Conservation (phyloP, 2,113 vertebrate genomes). For the Reinhardtius hippoglossoides region DNA sequence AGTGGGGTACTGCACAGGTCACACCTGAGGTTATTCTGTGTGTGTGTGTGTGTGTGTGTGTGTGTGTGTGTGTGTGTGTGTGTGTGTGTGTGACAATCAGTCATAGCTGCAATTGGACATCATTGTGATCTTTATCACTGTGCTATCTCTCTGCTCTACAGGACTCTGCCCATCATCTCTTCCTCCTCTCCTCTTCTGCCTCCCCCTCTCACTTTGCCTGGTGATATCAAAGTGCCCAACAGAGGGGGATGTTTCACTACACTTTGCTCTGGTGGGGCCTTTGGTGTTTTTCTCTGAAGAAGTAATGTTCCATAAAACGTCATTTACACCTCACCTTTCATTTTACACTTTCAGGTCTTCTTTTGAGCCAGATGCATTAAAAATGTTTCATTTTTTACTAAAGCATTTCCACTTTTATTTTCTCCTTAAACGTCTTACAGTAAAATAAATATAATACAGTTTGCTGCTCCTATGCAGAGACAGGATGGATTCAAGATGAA, state of each 20-base stretch:
- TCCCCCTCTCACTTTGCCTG: not conserved
- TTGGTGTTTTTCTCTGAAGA: not conserved
- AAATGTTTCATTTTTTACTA: too few relatives aligned
- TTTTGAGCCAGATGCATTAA: too few relatives aligned
- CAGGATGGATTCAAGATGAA: too few relatives aligned
- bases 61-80: not conserved
- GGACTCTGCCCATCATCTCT: conserved; percentile 28
- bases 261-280: conserved; percentile 31
- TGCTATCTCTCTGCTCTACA: conserved; percentile 55
- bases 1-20: conserved; percentile 64
- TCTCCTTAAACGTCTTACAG: too few relatives aligned
- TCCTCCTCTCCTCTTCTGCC: conserved; percentile 24
- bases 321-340: not conserved
- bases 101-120: conserved; percentile 70
- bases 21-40: conserved; percentile 64
- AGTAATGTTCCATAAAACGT: conserved; percentile 3
- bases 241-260: conserved; percentile 79
- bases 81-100: conserved; percentile 43
- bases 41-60: not conserved
- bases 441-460: too few relatives aligned
- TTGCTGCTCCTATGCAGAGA: too few relatives aligned
- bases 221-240: conserved; percentile 52
- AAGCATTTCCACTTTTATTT: too few relatives aligned
- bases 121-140: conserved; percentile 77
- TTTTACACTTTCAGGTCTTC: not conserved